These are phyloP conservation scores for Phortica variegata DNA, from an alignment of 1,140 invertebrate genomes.

Conservation along the genomic window DNA sequence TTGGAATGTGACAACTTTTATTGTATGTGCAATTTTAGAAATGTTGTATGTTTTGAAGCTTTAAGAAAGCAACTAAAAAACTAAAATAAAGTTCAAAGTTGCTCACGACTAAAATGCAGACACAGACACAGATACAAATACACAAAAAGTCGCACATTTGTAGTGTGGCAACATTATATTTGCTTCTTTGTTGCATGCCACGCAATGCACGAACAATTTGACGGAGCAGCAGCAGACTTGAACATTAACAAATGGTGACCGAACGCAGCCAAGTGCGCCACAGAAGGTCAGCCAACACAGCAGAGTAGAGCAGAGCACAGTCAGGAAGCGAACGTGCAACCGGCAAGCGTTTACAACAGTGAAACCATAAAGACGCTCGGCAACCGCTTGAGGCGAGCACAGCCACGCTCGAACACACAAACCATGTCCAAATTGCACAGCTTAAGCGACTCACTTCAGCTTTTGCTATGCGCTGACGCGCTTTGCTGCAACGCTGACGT, in stretches of 20 bases:
- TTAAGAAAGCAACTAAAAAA: constrained; percentile 5
- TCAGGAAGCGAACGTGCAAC: background rate
- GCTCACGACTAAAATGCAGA: constrained; percentile 12
- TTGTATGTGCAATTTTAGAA: constrained; percentile 53
- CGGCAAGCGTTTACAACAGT: no score
- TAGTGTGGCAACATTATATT: no score
- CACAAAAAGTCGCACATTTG: constrained; percentile 26
- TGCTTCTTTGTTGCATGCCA: no score
- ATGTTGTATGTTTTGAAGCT: constrained; percentile 44
- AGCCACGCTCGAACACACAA: background rate
- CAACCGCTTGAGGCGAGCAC: background rate
- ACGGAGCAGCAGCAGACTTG: constrained; percentile 7
- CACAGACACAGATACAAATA: constrained; percentile 4
- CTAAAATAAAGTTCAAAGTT: background rate
- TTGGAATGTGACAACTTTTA: constrained; percentile 25
- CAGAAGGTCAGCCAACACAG: background rate
- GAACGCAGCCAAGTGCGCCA: constrained; percentile 35
- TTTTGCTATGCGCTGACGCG: constrained; percentile 41
- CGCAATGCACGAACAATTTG: no score
- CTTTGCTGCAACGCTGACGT: constrained; percentile 17
- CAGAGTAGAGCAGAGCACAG: background rate
- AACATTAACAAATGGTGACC: constrained; percentile 19
- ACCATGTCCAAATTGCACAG: background rate
- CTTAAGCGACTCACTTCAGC: constrained; percentile 36
- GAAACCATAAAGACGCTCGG: background rate